Evolutionary conservation across 2,888 invertebrate species (phyloP).

Genomic region (Rhorus exstirpatorius): DNA sequence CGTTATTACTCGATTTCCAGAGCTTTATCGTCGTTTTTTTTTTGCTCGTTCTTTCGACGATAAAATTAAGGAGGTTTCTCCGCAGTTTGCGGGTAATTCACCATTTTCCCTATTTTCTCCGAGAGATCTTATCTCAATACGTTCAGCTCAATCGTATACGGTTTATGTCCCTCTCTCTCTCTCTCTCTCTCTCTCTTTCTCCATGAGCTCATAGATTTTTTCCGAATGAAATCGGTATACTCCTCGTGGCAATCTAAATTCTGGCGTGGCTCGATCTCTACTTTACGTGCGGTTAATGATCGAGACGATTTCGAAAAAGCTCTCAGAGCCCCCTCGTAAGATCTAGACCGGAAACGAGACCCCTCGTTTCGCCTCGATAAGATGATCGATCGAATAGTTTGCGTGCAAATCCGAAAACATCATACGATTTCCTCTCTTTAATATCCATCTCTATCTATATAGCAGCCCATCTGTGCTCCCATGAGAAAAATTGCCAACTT

Average conservation of each 20-base stretch:
- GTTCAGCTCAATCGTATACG: background rate
- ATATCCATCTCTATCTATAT: no score
- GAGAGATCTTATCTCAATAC: no score
- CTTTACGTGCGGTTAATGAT: constrained; percentile 75
- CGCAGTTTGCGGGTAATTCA: no score
- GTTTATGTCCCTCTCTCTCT: background rate
- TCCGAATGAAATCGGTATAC: background rate
- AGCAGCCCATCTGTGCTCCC: no score
- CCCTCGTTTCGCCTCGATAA: constrained; percentile 65
- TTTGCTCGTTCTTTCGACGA: background rate
- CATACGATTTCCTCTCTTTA: constrained; percentile 20
- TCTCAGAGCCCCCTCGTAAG: constrained; percentile 19
- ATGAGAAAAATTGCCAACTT: no score
- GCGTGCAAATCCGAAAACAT: constrained; percentile 73
- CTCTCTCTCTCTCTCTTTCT: background rate
- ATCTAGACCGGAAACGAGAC: constrained; percentile 26
- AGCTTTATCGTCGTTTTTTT: background rate
- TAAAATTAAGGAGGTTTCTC: background rate
- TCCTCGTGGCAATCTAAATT: constrained; percentile 3
- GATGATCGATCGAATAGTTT: constrained; percentile 79
- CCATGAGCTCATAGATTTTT: background rate
- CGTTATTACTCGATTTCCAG: constrained; percentile 20
- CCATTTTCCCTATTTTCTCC: no score
- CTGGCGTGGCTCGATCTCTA: background rate
- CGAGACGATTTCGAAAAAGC: constrained; percentile 63